phyloP scores from a whole-genome alignment of 2,797 vertebrate genomes.

The Catostomus latipinnis region DNA sequence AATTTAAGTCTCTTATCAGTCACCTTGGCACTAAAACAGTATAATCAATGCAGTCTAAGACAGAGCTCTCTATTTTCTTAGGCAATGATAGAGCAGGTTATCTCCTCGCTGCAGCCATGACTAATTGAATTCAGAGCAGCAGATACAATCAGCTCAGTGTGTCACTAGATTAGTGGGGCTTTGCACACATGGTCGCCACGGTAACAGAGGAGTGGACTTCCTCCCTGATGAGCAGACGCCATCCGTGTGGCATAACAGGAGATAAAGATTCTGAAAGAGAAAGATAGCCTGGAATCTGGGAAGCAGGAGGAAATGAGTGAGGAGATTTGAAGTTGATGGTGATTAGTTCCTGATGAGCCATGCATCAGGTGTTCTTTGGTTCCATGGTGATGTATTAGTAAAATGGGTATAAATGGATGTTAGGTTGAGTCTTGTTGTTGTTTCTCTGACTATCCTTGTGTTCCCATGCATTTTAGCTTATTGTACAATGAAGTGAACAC shows the following conservation, averaged over 20 bases:
- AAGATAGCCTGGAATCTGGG: slow-evolving; percentile 45
- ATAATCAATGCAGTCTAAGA: slow-evolving; percentile 50
- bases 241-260: slow-evolving; percentile 64
- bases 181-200: slow-evolving; percentile 61
- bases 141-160: slow-evolving; percentile 72
- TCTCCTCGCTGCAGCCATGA: slow-evolving; percentile 68
- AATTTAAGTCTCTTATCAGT: slow-evolving; percentile 59
- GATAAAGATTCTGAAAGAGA: slow-evolving; percentile 65
- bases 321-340: slow-evolving; percentile 3
- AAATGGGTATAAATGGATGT: slow-evolving; percentile 3
- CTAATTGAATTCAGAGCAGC: slow-evolving; percentile 77
- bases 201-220: slow-evolving; percentile 64
- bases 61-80: slow-evolving; percentile 67
- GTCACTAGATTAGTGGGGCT: slow-evolving; percentile 75
- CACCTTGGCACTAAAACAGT: slow-evolving; percentile 62
- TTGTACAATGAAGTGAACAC: background rate
- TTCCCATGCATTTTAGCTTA: background rate
- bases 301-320: slow-evolving; percentile 71
- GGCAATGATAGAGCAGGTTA: slow-evolving; percentile 69
- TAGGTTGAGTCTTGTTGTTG: background rate
- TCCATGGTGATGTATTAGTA: background rate
- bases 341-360: background rate
- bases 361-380: slow-evolving; percentile 34
- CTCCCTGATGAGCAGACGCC: slow-evolving; percentile 64
- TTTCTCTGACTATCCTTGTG: slow-evolving; percentile 2